A percentile compares a stretch with the other conserved stretches of the same genome.
Evolutionary conservation across 2,888 invertebrate species (phyloP).

Genomic region (Acronicta leporina): DNA sequence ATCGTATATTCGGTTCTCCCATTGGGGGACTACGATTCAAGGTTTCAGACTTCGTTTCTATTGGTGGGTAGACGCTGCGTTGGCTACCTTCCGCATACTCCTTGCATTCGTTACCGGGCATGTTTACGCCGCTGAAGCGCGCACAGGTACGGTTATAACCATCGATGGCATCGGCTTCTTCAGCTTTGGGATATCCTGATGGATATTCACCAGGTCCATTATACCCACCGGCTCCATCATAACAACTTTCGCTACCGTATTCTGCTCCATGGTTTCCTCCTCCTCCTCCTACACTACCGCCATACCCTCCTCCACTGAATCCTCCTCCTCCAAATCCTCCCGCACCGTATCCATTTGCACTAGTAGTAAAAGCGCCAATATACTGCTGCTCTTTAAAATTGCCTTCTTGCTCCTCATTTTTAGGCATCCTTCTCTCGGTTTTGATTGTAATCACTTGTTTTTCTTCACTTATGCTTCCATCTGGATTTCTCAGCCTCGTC

Average conservation of each 20-base stretch:
- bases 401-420: slow-evolving; percentile 6
- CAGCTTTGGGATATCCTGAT: not conserved
- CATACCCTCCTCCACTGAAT: not conserved
- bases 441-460: slow-evolving; percentile 66
- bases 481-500: slow-evolving; percentile 57
- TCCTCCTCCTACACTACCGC: not conserved
- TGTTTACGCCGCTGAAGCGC: not conserved
- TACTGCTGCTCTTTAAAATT: slow-evolving; percentile 1
- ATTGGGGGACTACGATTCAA: slow-evolving; percentile 18
- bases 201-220: no score
- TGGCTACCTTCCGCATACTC: not conserved
- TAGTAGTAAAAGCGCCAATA: slow-evolving; percentile 4
- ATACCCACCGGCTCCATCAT: not conserved
- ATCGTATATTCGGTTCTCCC: slow-evolving; percentile 28
- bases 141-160: not conserved
- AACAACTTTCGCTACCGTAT: not conserved
- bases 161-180: not conserved
- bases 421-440: slow-evolving; percentile 59
- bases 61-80: not conserved
- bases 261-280: not conserved
- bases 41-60: slow-evolving; percentile 33
- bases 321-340: not conserved
- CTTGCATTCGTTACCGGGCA: no score
- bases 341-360: not conserved
- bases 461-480: slow-evolving; percentile 66